phyloP scores from a whole-genome alignment of 2,797 vertebrate species.

The Amazonetta brasiliensis region DNA sequence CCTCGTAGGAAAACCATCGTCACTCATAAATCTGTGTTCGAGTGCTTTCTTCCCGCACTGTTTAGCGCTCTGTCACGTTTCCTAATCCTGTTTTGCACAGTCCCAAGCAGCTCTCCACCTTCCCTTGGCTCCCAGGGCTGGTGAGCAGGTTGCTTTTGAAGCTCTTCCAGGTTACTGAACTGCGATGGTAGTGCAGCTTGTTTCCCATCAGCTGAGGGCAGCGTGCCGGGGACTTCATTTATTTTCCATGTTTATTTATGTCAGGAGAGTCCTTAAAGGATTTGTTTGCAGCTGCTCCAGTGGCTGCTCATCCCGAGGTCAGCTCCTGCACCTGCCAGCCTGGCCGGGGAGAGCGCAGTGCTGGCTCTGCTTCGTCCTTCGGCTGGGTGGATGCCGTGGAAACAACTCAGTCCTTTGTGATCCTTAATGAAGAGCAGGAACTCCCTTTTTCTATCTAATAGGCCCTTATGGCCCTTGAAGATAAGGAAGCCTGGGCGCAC shows the following conservation, averaged over 20 bases:
- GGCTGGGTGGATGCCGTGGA: not conserved
- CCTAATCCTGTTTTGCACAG: not conserved
- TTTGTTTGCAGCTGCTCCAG: slow-evolving; percentile 20
- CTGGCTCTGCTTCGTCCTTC: not conserved
- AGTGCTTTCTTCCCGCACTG: not conserved
- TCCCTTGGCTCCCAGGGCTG: not conserved
- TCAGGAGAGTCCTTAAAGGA: slow-evolving; percentile 41
- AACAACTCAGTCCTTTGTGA: not conserved
- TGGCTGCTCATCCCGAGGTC: not conserved
- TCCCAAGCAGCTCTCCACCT: not conserved
- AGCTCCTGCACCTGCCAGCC: not conserved
- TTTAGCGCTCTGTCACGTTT: not conserved
- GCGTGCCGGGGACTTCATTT: slow-evolving; percentile 27
- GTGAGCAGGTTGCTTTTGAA: not conserved
- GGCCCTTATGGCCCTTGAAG: not conserved
- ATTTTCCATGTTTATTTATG: slow-evolving; percentile 59
- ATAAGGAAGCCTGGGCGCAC: not conserved
- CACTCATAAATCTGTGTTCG: not conserved
- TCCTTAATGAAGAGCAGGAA: not conserved
- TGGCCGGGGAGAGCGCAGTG: not conserved
- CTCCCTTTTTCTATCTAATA: not conserved
- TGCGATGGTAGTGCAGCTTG: slow-evolving; percentile 30
- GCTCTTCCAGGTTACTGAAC: slow-evolving; percentile 42
- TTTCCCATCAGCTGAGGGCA: slow-evolving; percentile 60
- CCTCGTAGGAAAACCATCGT: not conserved